Evolutionary conservation across 2,888 invertebrate genomes (phyloP).

Genomic region (Chesias legatella): DNA sequence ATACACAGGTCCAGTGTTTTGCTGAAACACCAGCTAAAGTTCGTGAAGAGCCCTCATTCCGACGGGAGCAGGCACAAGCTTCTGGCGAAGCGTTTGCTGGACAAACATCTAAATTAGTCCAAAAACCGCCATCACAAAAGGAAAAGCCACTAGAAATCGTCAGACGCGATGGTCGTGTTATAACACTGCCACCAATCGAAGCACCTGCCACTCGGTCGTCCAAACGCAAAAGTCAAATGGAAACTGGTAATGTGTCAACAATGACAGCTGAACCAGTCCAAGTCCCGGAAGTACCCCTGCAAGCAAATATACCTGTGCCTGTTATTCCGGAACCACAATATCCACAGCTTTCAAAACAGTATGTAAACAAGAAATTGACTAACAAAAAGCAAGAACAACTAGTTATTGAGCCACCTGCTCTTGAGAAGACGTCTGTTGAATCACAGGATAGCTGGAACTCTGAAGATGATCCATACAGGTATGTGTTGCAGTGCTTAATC

Average conservation of each 20-base stretch:
- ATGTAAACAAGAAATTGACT: conserved; percentile 58
- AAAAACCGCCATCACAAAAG: conserved; percentile 42
- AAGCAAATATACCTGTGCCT: conserved; percentile 35
- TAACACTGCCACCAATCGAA: conserved; percentile 90
- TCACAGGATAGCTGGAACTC: conserved; percentile 86
- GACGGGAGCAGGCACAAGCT: conserved; percentile 48
- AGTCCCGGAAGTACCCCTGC: conserved; percentile 33
- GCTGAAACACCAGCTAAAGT: conserved; percentile 53
- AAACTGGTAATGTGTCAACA: conserved; percentile 32
- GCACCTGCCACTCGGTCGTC: conserved; percentile 90
- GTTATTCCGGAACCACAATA: conserved; percentile 53
- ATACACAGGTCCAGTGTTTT: conserved; percentile 82
- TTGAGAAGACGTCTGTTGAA: conserved; percentile 72
- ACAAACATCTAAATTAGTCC: conserved; percentile 42
- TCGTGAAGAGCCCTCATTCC: conserved; percentile 37
- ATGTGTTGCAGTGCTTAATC: no score
- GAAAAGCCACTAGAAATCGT: conserved; percentile 87
- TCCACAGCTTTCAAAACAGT: conserved; percentile 55
- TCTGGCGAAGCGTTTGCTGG: conserved; percentile 18
- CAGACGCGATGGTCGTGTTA: conserved; percentile 86
- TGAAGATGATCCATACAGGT: conserved; percentile 95
- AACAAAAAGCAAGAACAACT: conserved; percentile 50
- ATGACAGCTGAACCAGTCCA: conserved; percentile 25
- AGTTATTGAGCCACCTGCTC: conserved; percentile 33
- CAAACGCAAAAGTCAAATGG: conserved; percentile 80